Percentiles rank a stretch among this genome's conserved stretches.
phyloP scores from a whole-genome alignment of 2,888 invertebrate genomes.

The Ferrisia virgata region DNA sequence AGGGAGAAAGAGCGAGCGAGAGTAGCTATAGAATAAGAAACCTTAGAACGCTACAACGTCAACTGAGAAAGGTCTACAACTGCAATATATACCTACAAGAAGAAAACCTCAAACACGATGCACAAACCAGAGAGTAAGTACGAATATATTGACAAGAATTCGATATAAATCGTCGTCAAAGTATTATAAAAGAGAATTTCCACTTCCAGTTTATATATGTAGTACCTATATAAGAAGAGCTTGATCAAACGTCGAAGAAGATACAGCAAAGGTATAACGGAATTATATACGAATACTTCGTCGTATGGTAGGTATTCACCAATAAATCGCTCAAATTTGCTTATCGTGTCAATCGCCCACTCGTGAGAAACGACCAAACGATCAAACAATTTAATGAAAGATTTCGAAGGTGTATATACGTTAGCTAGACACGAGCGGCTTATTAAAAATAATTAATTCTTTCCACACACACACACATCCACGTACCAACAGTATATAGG shows the following conservation, averaged over 20 bases:
- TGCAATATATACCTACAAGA: not conserved
- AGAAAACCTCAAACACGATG: not conserved
- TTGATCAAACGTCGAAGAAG: not conserved
- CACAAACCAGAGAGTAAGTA: not conserved
- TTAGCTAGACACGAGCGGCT: constrained; percentile 1
- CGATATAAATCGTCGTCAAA: constrained; percentile 11
- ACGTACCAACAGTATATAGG: no score
- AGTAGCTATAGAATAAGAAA: not conserved
- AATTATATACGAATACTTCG: not conserved
- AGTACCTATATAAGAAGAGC: not conserved
- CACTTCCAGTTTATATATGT: not conserved
- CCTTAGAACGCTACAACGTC: not conserved
- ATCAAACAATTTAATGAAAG: constrained; percentile 3
- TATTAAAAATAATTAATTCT: constrained; percentile 30
- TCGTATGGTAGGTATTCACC: no score
- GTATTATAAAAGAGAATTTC: not conserved
- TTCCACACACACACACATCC: not conserved
- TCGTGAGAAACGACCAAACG: constrained; percentile 20
- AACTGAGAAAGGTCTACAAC: not conserved
- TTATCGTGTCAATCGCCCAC: not conserved
- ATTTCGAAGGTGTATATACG: constrained; percentile 16
- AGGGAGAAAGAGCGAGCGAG: not conserved
- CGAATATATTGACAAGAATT: constrained; percentile 5
- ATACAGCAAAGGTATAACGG: not conserved
- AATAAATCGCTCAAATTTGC: constrained; percentile 23